These are phyloP conservation scores for Microcebus lehilahytsara DNA, from an alignment of 2,113 vertebrate genomes.

Conservation along the genomic window DNA sequence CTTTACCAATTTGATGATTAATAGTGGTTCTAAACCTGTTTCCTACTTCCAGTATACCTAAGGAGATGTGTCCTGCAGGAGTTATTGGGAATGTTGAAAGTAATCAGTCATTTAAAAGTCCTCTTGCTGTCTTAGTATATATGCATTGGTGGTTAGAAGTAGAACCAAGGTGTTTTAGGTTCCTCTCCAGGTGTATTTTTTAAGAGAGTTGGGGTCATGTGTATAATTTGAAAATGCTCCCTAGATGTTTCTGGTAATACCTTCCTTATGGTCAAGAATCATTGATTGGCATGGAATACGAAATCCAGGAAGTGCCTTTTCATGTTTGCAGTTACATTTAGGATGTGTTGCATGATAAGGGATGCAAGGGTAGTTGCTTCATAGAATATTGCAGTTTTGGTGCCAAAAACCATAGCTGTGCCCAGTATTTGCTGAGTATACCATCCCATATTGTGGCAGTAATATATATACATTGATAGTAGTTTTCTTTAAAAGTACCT, in stretches of 20 bases:
- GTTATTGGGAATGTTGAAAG: neutral
- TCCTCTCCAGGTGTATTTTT: neutral
- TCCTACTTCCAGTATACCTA: neutral
- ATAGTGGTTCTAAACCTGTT: neutral
- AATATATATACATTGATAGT: neutral
- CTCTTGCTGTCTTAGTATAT: neutral
- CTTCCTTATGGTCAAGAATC: neutral
- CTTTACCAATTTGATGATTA: slow-evolving; percentile 18
- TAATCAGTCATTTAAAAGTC: slow-evolving; percentile 1
- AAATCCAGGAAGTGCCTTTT: neutral
- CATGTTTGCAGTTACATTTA: neutral
- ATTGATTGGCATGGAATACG: neutral
- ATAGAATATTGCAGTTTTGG: neutral
- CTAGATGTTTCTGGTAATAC: neutral
- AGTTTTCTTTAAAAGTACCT: neutral
- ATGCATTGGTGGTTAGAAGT: slow-evolving; percentile 7
- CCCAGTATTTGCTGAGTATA: neutral
- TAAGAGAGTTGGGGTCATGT: neutral
- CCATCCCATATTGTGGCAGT: neutral
- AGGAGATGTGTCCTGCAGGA: neutral
- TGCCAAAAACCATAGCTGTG: neutral
- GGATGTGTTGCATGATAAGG: neutral
- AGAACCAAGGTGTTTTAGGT: neutral
- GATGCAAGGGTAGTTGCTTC: neutral
- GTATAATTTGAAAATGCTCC: neutral